phyloP scores from a whole-genome alignment of 2,797 vertebrate species.

The Carcharodon carcharias region DNA sequence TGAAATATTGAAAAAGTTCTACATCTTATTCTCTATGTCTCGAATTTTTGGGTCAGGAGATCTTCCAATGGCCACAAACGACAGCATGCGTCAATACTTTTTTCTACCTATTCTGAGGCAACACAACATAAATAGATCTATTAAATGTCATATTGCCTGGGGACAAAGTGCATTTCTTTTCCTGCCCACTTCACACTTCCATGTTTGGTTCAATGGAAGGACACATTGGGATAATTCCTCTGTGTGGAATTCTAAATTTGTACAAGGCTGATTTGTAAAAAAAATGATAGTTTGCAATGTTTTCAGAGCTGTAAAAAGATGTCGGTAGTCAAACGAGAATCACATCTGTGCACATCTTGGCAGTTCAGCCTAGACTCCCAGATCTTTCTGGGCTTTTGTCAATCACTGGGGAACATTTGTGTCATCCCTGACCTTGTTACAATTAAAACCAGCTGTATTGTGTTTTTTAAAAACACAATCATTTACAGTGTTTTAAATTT shows the following conservation, averaged over 20 bases:
- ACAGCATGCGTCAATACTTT: background rate
- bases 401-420: background rate
- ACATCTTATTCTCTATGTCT: background rate
- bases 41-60: background rate
- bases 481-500: background rate
- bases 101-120: background rate
- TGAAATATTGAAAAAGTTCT: background rate
- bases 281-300: background rate
- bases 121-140: background rate
- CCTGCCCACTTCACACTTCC: background rate
- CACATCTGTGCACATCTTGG: conserved; percentile 3
- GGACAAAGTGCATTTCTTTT: background rate
- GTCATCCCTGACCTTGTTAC: background rate
- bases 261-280: background rate
- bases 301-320: background rate
- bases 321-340: background rate
- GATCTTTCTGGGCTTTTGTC: background rate
- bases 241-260: background rate
- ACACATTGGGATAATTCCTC: background rate
- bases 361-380: background rate
- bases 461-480: background rate
- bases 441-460: conserved; percentile 8
- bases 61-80: background rate
- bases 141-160: background rate
- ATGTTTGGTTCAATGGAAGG: background rate